Evolutionary conservation across 2,113 vertebrate genomes (phyloP), one percentile per base, ranked within the genome.

Genomic region (Leucosticte australis): DNA sequence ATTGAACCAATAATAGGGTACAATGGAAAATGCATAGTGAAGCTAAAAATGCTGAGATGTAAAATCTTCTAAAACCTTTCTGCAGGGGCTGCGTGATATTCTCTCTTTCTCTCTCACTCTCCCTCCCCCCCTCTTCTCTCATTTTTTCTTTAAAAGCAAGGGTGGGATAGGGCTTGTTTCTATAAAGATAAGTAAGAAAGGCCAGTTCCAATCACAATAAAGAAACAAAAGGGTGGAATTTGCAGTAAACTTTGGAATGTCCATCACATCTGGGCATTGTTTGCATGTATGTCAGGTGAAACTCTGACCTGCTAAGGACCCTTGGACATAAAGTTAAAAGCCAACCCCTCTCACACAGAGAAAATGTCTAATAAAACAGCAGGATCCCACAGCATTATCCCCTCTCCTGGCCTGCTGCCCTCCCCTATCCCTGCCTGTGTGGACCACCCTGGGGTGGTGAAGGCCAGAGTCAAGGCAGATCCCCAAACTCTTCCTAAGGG

Each of bases 1-100:
- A 92, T 94, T 96, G 87, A 96, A 93, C 80, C 91, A 95, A 94
- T 96, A 90, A 94, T 50, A 2, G 8, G 16, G 62, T 70, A 86
- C 69, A 81, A 69, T 89, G 56, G 68, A 92, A 96, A 85, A 76
- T 52, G 60, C 75, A 56, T 6, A 75, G 83, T 64, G 80, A 92
- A 82, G 39, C 69, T 94, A 83, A 89, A 89, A 94, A 81, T 82
- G 64, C 73, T 89, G 92, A 95, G 82, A 82, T 79, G 57, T 71
- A 84, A 91, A 92, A 81, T 75, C 47, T 88, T 76, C 83, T 83
- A 49, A 92, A 90, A 21, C 35, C 47, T 73, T 89, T 95, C 81
- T 94, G 35, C 76, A 81, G 64, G 15, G 27, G 42, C 15, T 0
- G 2, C 13, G 5, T 90, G 71, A 56, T 74, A 63, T 17, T 60